phyloP scores from a whole-genome alignment of 2,797 vertebrate genomes.

The Cirrhinus mrigala region DNA sequence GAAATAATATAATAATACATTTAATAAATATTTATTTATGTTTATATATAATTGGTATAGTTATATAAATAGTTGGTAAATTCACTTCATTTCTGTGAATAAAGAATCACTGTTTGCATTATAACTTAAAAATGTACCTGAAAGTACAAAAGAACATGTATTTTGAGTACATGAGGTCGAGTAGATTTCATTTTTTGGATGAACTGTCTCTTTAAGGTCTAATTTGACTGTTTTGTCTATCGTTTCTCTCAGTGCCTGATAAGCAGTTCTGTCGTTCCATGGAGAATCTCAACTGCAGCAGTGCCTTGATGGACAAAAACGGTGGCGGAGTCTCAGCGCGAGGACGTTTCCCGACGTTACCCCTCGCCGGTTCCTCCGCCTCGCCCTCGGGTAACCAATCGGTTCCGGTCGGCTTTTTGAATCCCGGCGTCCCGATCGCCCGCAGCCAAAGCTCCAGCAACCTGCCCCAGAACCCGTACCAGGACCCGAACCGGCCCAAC shows the following conservation, averaged over 20 bases:
- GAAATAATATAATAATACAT: too few species aligned
- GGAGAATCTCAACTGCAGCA: conserved; percentile 81
- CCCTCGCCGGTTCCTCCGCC: conserved; percentile 67
- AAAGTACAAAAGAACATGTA: neutral
- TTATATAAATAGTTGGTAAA: too few species aligned
- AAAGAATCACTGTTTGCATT: neutral
- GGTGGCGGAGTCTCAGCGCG: conserved; percentile 43
- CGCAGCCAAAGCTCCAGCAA: conserved; percentile 82
- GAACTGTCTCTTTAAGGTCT: neutral
- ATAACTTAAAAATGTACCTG: neutral
- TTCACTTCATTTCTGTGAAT: neutral
- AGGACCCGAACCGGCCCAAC: conserved; percentile 66
- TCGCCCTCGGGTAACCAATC: conserved; percentile 65
- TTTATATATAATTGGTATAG: too few species aligned
- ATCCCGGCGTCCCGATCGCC: conserved; percentile 63
- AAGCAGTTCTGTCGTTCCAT: conserved; percentile 79
- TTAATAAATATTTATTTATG: too few species aligned
- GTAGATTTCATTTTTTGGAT: neutral
- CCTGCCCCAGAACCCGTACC: conserved; percentile 80
- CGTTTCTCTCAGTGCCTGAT: conserved; percentile 65
- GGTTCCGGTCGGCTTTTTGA: conserved; percentile 59
- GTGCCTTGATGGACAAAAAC: conserved; percentile 70
- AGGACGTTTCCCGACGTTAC: conserved; percentile 62
- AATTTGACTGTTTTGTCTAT: neutral
- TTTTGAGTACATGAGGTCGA: neutral